Percentiles rank a stretch among this genome's conserved stretches.
These are phyloP conservation scores for Athripsodes cinereus DNA, from an alignment of 2,888 invertebrate genomes.

Conservation along the genomic window DNA sequence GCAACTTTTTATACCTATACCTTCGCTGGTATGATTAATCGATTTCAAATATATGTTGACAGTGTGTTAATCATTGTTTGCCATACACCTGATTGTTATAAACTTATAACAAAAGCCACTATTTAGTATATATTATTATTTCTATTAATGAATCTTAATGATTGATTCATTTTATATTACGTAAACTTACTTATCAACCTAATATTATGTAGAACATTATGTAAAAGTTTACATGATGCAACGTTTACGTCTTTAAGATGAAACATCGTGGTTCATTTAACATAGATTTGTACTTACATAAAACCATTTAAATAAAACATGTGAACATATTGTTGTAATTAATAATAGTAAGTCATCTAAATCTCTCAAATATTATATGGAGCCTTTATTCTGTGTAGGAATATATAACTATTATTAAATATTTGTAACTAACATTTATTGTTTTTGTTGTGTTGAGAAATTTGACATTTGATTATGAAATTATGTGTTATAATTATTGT, in stretches of 20 bases:
- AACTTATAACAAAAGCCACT: not conserved
- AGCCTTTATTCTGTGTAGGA: not conserved
- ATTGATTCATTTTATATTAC: not conserved
- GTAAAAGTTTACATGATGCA: too few relatives aligned
- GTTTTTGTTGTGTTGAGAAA: too few relatives aligned
- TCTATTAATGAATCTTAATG: not conserved
- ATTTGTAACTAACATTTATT: not conserved
- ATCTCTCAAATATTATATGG: not conserved
- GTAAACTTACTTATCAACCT: not conserved
- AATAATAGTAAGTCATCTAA: not conserved
- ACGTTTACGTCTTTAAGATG: too few relatives aligned
- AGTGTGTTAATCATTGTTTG: not conserved
- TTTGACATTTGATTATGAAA: too few relatives aligned
- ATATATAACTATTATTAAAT: not conserved
- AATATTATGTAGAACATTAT: not conserved
- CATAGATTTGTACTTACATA: not conserved
- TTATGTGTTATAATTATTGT: too few relatives aligned
- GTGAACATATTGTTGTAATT: not conserved
- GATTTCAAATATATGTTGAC: not conserved
- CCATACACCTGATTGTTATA: conserved; percentile 3
- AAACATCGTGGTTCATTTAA: too few relatives aligned
- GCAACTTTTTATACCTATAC: not conserved
- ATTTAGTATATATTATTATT: not conserved
- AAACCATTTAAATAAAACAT: not conserved
- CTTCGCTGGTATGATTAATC: not conserved